phyloP scores from a whole-genome alignment of 2,888 invertebrate genomes.

The Acrobasis suavella region DNA sequence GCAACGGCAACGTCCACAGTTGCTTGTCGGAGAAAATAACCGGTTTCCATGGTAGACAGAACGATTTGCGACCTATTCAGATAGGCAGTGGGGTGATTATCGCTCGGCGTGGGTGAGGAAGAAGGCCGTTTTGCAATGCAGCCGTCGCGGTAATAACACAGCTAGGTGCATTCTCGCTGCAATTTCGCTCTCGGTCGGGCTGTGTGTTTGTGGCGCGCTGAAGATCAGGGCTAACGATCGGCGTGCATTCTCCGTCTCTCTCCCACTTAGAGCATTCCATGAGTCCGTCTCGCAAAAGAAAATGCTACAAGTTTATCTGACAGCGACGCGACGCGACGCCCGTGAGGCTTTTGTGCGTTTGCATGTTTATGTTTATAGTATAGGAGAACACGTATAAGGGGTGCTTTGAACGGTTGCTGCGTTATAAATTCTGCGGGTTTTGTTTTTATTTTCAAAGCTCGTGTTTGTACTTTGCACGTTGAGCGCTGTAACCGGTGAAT shows the following conservation, averaged over 20 bases:
- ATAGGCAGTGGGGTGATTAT: slow-evolving; percentile 47
- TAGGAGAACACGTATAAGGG: slow-evolving; percentile 78
- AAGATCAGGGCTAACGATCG: slow-evolving; percentile 83
- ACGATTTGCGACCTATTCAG: slow-evolving; percentile 51
- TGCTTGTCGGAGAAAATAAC: slow-evolving; percentile 72
- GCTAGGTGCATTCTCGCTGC: slow-evolving; percentile 82
- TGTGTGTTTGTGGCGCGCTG: slow-evolving; percentile 82
- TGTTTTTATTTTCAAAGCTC: slow-evolving; percentile 64
- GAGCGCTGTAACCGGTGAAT: slow-evolving; percentile 37
- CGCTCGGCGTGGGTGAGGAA: slow-evolving; percentile 41
- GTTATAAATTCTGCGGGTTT: slow-evolving; percentile 66
- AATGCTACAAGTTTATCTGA: slow-evolving; percentile 80
- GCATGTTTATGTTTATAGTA: slow-evolving; percentile 82
- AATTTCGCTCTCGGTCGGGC: slow-evolving; percentile 83
- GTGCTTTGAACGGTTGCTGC: slow-evolving; percentile 72
- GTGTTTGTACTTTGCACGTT: slow-evolving; percentile 45
- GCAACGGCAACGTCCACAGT: slow-evolving; percentile 73
- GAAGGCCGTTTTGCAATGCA: slow-evolving; percentile 67
- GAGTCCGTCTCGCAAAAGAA: slow-evolving; percentile 72
- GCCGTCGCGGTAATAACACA: slow-evolving; percentile 73
- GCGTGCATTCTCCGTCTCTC: slow-evolving; percentile 61
- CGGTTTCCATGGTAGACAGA: slow-evolving; percentile 52
- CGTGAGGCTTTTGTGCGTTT: slow-evolving; percentile 82
- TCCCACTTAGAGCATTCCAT: slow-evolving; percentile 52
- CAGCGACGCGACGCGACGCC: slow-evolving; percentile 74